These are phyloP conservation scores for Hyposoter didymator DNA, from an alignment of 2,888 invertebrate genomes.

Conservation along the genomic window DNA sequence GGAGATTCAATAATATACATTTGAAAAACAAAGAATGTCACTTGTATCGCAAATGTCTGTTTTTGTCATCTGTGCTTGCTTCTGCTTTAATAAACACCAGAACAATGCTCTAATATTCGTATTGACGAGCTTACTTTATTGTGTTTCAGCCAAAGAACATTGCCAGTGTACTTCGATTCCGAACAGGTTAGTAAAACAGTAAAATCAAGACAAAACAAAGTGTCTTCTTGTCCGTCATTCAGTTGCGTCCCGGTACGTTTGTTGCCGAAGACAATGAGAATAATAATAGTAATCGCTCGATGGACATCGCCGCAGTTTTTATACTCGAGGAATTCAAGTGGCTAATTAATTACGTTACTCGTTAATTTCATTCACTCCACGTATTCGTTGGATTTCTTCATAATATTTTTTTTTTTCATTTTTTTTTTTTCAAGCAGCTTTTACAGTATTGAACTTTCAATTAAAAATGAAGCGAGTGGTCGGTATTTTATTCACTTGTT, in stretches of 20 bases:
- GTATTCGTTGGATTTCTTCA: background rate
- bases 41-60: background rate
- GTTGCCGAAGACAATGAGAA: constrained; percentile 13
- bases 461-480: constrained; percentile 8
- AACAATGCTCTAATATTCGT: background rate
- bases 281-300: constrained; percentile 42
- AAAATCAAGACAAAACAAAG: constrained; percentile 24
- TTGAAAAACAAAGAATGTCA: background rate
- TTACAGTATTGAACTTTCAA: constrained; percentile 15
- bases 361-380: background rate
- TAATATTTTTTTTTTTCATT: background rate
- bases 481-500: constrained; percentile 23
- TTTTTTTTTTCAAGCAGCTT: background rate
- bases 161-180: constrained; percentile 4
- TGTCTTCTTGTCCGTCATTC: constrained; percentile 8
- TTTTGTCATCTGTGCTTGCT: background rate
- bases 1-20: background rate
- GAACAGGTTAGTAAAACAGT: constrained; percentile 27
- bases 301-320: constrained; percentile 22
- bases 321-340: constrained; percentile 23
- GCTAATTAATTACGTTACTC: constrained; percentile 32
- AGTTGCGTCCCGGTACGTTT: constrained; percentile 8
- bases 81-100: background rate
- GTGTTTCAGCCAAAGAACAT: constrained; percentile 32
- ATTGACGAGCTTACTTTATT: constrained; percentile 23